Base-by-base conservation (phyloP, 2,888 invertebrate genomes). In the Mythimna albipuncta region DNA sequence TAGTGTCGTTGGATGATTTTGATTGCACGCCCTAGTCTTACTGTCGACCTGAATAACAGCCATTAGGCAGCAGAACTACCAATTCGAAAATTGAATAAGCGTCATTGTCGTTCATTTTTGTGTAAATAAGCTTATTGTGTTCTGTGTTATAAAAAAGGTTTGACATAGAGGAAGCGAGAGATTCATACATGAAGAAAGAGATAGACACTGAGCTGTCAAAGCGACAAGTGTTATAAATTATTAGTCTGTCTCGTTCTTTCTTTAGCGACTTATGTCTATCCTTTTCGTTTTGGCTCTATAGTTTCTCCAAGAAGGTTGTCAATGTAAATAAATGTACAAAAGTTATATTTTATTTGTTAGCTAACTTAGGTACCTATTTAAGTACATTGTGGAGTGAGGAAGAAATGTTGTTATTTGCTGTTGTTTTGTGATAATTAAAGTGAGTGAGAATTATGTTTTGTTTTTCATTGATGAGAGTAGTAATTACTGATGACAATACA, bases 361-460 rank as follows among this genome's bases (percentile, higher is more conserved):
- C 61, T 85, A 77, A 85, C 70, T 73, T 72, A 69, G 50, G 83
- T 81, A 81, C 73, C 62, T 71, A 64, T 73, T 77, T 76, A 72
- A 73, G 71, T 82, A 79, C 75, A 78, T 76, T 80, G 72, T 77
- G 57, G 35, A 52, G 58, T 80, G 59, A 62, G 64, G 71, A 54
- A 70, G 62, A 61, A 13, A 63, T 66, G 73, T 81, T 85, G 85
- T 87, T 85, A 76, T 70, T 82, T 79, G 84, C 82, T 88, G 83
- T 83, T 87, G 84, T 85, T 87, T 88, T 89, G 86, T 89, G 84
- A 86, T 88, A 87, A 88, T 87, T 86, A 89, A 89, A 80, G 71
- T 76, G 86, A 75, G 72, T 82, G 72, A 74, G 67, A 69, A 66
- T 72, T 54, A 59, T 54, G 9, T 59, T 59, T 63, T 19, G 38